Evolutionary conservation across 2,888 invertebrate species (phyloP).

Genomic region (Panzeria rudis): DNA sequence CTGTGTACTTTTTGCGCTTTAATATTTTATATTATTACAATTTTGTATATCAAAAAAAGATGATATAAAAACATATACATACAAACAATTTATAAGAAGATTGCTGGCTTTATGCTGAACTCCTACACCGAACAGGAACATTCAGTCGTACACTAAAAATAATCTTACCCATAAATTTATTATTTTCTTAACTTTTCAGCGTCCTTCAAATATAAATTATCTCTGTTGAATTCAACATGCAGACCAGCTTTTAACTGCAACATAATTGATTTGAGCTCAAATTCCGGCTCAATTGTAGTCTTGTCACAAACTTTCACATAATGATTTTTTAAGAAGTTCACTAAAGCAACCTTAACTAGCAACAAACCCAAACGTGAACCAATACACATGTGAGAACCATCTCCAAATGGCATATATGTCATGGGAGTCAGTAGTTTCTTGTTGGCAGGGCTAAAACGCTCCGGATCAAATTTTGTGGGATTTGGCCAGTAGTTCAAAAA

Average conservation of each 20-base stretch:
- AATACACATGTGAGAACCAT: constrained; percentile 79
- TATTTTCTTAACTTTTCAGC: too few species aligned
- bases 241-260: constrained; percentile 76
- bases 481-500: constrained; percentile 74
- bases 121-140: too few species aligned
- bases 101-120: too few species aligned
- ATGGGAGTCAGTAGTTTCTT: constrained; percentile 6
- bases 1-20: too few species aligned
- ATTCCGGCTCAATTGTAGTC: constrained; percentile 73
- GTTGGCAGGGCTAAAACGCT: constrained; percentile 76
- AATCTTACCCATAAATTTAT: too few species aligned
- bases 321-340: constrained; percentile 79
- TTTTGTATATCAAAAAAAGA: too few species aligned
- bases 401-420: constrained; percentile 78
- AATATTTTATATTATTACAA: too few species aligned
- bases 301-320: constrained; percentile 74
- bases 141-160: too few species aligned
- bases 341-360: constrained; percentile 76
- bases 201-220: constrained; percentile 74
- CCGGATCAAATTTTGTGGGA: constrained; percentile 73
- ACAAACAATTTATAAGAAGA: too few species aligned
- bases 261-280: constrained; percentile 77
- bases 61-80: too few species aligned
- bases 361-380: constrained; percentile 48
- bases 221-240: constrained; percentile 77